Evolutionary conservation across 2,888 invertebrate genomes (phyloP).

Genomic region (Eristalis intricaria): DNA sequence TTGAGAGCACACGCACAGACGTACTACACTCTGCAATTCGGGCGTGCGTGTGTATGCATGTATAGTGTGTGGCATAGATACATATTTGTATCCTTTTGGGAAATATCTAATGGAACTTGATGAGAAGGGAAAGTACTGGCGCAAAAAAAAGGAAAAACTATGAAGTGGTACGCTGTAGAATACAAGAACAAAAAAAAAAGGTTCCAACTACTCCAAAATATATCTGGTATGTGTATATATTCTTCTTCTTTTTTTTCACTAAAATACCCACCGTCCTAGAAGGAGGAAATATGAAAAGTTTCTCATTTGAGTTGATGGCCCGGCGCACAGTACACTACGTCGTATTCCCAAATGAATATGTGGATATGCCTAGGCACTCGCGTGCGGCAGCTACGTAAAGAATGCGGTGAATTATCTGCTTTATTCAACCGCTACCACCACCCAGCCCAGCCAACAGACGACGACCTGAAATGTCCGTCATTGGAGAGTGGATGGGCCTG

Average conservation of each 20-base stretch:
- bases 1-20: constrained; percentile 47
- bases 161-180: constrained; percentile 51
- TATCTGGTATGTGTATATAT: background rate
- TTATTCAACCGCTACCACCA: constrained; percentile 33
- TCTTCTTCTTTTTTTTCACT: background rate
- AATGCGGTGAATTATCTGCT: constrained; percentile 54
- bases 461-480: background rate
- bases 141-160: constrained; percentile 49
- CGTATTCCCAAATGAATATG: constrained; percentile 66
- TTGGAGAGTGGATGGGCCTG: constrained; percentile 8
- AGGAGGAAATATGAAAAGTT: constrained; percentile 67
- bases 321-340: constrained; percentile 45
- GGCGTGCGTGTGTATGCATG: constrained; percentile 3
- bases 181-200: constrained; percentile 47
- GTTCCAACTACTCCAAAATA: constrained; percentile 28
- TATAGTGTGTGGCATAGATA: constrained; percentile 29
- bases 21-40: background rate
- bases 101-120: constrained; percentile 64
- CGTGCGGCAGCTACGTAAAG: constrained; percentile 34
- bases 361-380: constrained; percentile 43
- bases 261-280: constrained; percentile 41
- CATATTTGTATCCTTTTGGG: constrained; percentile 64
- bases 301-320: constrained; percentile 58
- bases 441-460: background rate
- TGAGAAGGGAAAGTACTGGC: constrained; percentile 36